These are phyloP conservation scores for Thryonomys swinderianus DNA, from an alignment of 2,113 vertebrate species.

Conservation along the genomic window DNA sequence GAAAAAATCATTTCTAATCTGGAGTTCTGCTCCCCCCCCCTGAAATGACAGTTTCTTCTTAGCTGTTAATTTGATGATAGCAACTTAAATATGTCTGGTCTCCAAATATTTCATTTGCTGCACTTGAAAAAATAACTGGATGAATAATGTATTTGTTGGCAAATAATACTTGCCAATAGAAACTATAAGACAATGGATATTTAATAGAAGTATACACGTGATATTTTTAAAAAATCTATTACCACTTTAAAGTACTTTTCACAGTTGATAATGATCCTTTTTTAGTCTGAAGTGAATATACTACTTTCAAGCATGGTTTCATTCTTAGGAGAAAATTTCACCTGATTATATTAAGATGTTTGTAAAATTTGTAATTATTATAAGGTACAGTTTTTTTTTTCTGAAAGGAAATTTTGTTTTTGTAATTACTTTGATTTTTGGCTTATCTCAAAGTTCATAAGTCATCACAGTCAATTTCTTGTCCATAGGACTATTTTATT, in stretches of 20 bases:
- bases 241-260: not conserved
- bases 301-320: not conserved
- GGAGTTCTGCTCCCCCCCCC: not conserved
- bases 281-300: not conserved
- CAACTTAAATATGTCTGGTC: not conserved
- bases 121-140: not conserved
- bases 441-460: not conserved
- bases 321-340: not conserved
- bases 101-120: not conserved
- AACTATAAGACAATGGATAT: not conserved
- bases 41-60: not conserved
- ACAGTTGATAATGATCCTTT: not conserved
- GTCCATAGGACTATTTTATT: not conserved
- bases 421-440: not conserved
- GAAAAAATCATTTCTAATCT: not conserved
- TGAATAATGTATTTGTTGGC: not conserved
- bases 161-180: not conserved
- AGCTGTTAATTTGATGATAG: not conserved
- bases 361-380: not conserved
- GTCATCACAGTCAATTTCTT: not conserved
- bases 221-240: not conserved
- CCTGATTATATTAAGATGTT: not conserved
- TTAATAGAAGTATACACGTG: not conserved
- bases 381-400: not conserved
- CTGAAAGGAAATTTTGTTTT: accelerated